Base-by-base conservation (phyloP, 2,797 vertebrate species). In the Eutrigla gurnardus region DNA sequence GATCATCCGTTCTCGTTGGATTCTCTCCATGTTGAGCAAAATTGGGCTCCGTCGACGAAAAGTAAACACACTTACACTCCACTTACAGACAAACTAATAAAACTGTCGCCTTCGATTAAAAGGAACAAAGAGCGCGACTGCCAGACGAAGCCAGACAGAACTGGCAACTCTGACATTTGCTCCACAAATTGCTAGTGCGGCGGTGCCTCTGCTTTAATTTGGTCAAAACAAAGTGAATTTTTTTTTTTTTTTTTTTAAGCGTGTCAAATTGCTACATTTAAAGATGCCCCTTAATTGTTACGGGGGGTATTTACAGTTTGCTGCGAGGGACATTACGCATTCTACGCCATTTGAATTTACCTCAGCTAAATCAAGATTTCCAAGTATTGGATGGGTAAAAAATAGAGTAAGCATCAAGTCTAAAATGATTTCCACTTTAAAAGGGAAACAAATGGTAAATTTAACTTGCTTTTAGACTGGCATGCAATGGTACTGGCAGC, bases 41-140 rank as follows among this genome's bases (percentile, higher is more conserved):
- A 78, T 66, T 46, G 25, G 36, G 45, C 25, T 57, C n/a, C 2
- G 4, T 4, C 3, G 15, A 36, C 52, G 25, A 25, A 70, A 57
- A 59, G 40, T 58, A 58, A 77, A 73, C 37, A 52, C 32, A 35
- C 47, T 50, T 25, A 43, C 61, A 36, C 49, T 52, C 66, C 59
- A 37, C 52, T 70, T 35, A 61, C 63, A 75, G 71, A 73, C 78
- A 63, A n/a, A 75, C 77, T 40, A 66, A 78, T 65, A 72, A 76
- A 81, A 78, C 45, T 61, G 71, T 67, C 43, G 15, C 49, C 43
- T 72, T 65, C 60, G 60, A 73, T 85, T 75, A 77, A 61, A 45
- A 63, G 12, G 36, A 65, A 17, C 5, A 36, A 53, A 9, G 52
- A 73, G 67, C 12, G 3, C 33, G 64, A 52, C 39, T 14, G 49